Percentiles rank a stretch among this genome's conserved stretches.
Evolutionary conservation across 2,888 invertebrate genomes (phyloP).

Genomic region (Acanthosepion esculentum): DNA sequence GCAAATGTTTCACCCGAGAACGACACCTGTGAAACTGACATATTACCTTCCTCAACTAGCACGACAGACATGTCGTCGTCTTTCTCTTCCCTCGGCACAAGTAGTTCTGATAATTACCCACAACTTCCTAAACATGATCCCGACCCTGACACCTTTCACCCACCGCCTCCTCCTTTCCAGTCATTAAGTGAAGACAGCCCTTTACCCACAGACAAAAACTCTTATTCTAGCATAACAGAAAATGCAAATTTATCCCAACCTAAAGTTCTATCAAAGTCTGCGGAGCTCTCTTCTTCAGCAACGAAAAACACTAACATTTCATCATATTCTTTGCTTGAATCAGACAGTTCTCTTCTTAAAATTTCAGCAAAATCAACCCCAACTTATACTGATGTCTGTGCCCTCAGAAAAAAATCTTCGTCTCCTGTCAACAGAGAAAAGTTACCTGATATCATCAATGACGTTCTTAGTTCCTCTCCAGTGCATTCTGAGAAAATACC

Average conservation of each 20-base stretch:
- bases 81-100: slow-evolving; percentile 4
- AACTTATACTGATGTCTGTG: not conserved
- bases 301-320: not conserved
- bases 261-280: not conserved
- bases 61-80: not conserved
- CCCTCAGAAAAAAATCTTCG: not conserved
- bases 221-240: not conserved
- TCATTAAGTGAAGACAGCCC: not conserved
- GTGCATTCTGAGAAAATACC: not conserved
- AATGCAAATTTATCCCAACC: not conserved
- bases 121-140: not conserved
- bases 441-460: not conserved
- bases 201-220: not conserved
- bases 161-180: not conserved
- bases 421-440: not conserved
- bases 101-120: not conserved
- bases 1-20: not conserved
- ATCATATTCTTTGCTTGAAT: not conserved
- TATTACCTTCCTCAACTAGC: not conserved
- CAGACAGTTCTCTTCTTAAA: not conserved
- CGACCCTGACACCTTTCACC: not conserved
- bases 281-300: not conserved
- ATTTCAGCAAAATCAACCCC: not conserved
- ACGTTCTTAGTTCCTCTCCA: not conserved
- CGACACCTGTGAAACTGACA: not conserved